Conservation (phyloP, 2,113 vertebrate species). For the Psettodes erumei region DNA sequence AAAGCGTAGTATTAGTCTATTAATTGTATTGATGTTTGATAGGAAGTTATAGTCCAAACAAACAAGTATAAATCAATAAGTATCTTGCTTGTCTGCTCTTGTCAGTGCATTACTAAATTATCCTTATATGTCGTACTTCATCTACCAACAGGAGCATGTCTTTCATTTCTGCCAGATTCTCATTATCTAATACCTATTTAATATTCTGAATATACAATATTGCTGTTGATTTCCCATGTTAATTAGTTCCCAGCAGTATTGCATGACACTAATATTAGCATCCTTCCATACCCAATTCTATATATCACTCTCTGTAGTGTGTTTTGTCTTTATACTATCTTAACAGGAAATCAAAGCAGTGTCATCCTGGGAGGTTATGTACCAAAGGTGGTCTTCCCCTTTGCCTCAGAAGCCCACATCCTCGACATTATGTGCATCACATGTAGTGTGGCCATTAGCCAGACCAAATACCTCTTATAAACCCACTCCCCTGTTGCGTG, state of each 20-base stretch:
- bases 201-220: not conserved
- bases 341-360: conserved; percentile 4
- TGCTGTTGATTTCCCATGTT: not conserved
- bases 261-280: not conserved
- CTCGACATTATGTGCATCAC: conserved; percentile 55
- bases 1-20: too few relatives aligned
- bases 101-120: not conserved
- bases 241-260: not conserved
- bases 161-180: not conserved
- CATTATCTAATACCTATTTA: not conserved
- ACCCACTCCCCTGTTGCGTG: conserved; percentile 52
- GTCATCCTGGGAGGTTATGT: conserved; percentile 40
- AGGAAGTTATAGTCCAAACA: too few relatives aligned
- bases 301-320: not conserved
- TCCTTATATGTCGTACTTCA: too few relatives aligned
- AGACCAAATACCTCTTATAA: conserved; percentile 61
- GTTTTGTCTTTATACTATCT: not conserved
- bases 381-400: conserved; percentile 45
- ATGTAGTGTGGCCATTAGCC: conserved; percentile 48
- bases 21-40: too few relatives aligned
- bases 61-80: not conserved
- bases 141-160: too few relatives aligned
- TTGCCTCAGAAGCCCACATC: conserved; percentile 44
- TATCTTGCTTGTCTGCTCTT: not conserved
- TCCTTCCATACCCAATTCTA: too few relatives aligned